These are phyloP conservation scores for Amblyraja radiata DNA, from an alignment of 2,797 vertebrate species.

Conservation along the genomic window DNA sequence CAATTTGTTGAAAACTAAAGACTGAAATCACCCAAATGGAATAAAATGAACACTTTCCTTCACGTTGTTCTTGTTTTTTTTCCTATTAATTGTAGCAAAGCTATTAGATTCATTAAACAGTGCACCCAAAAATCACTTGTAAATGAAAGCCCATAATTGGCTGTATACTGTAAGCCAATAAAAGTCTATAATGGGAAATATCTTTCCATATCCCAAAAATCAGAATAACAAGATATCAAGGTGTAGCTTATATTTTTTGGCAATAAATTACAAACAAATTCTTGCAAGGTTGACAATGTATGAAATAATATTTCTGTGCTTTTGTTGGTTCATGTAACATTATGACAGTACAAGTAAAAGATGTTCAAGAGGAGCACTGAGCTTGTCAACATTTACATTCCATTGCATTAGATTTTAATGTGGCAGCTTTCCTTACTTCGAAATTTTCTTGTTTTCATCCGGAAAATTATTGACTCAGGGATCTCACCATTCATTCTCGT, in stretches of 20 bases:
- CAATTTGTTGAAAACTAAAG: constrained; percentile 2
- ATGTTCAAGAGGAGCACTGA: background rate
- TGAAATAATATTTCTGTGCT: background rate
- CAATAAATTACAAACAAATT: background rate
- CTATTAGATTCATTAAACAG: background rate
- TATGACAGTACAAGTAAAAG: background rate
- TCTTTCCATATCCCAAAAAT: background rate
- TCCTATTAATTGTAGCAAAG: background rate
- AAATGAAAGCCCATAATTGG: background rate
- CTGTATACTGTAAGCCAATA: background rate
- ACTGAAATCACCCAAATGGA: background rate
- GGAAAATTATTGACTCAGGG: background rate
- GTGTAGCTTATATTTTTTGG: background rate
- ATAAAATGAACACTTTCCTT: background rate
- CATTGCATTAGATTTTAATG: background rate
- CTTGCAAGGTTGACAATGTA: background rate
- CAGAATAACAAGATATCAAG: background rate
- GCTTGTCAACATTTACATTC: background rate
- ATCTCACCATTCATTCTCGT: background rate
- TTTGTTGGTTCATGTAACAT: background rate
- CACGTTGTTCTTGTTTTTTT: background rate
- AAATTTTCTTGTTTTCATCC: background rate
- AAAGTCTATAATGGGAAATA: no score
- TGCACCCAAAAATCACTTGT: background rate
- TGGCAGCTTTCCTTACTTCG: background rate